Percentiles rank a stretch among this genome's conserved stretches.
Evolutionary conservation across 2,797 vertebrate genomes (phyloP).

Genomic region (Ptychobarbus kaznakovi): DNA sequence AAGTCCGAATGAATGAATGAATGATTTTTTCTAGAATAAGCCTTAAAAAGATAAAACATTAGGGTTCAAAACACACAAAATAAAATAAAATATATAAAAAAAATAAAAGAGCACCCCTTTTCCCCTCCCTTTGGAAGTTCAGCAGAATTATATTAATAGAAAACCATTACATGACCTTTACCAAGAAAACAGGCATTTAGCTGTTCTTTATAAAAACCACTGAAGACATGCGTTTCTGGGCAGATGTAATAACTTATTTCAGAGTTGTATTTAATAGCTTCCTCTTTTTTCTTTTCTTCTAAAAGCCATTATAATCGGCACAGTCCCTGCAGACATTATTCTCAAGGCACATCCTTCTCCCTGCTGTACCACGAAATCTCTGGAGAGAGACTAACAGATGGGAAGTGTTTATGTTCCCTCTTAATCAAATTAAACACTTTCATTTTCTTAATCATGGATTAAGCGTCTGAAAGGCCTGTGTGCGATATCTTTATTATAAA

Average conservation of each 20-base stretch:
- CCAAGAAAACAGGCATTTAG: neutral
- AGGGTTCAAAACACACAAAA: neutral
- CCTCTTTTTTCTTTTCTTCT: conserved; percentile 14
- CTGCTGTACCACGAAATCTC: conserved; percentile 46
- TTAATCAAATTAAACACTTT: conserved; percentile 82
- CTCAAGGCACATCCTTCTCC: conserved; percentile 59
- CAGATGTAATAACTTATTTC: conserved; percentile 42
- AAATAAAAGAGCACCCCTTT: neutral
- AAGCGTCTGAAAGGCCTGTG: conserved; percentile 74
- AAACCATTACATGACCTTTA: conserved; percentile 6
- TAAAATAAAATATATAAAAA: neutral
- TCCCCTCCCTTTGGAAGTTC: neutral
- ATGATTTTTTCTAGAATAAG: neutral
- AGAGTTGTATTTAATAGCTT: conserved; percentile 45
- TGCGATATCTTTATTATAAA: conserved; percentile 60
- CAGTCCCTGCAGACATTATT: conserved; percentile 44
- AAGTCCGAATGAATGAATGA: neutral
- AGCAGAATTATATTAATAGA: neutral
- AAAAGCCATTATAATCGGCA: conserved; percentile 43
- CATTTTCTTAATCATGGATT: conserved; percentile 81
- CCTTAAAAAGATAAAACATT: neutral
- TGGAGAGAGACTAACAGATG: conserved; percentile 75
- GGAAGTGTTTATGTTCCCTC: conserved; percentile 73
- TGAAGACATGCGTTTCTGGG: neutral
- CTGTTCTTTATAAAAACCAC: neutral